phyloP scores from a whole-genome alignment of 2,888 invertebrate genomes.

The Mythimna impura region DNA sequence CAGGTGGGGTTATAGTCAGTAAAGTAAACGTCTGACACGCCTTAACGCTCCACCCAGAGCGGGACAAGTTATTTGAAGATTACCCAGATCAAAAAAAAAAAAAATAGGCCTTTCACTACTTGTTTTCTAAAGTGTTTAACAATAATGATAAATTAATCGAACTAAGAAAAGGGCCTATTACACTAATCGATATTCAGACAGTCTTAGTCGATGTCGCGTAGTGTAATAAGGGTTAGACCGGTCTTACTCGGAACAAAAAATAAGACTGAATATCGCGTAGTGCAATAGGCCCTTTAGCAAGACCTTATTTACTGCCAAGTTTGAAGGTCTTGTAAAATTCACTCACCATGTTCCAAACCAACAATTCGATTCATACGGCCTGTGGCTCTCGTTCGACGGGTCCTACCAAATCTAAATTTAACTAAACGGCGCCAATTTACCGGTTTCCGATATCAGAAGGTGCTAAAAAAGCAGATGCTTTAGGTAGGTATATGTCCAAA shows the following conservation, averaged over 20 bases:
- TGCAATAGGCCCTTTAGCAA: neutral
- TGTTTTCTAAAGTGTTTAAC: constrained; percentile 12
- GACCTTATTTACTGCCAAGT: neutral
- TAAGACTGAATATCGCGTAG: too few species aligned
- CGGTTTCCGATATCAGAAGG: constrained; percentile 41
- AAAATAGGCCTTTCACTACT: neutral
- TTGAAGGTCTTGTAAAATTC: too few species aligned
- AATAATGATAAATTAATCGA: constrained; percentile 14
- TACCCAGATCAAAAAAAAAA: too few species aligned
- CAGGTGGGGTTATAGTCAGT: too few species aligned
- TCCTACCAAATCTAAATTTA: constrained; percentile 48
- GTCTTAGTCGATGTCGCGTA: too few species aligned
- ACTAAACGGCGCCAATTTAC: constrained; percentile 43
- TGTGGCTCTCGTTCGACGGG: constrained; percentile 28
- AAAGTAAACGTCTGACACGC: too few species aligned
- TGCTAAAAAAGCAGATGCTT: constrained; percentile 28
- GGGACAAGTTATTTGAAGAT: too few species aligned
- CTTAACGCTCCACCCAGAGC: too few species aligned
- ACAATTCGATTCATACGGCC: constrained; percentile 9
- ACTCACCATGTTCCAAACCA: constrained; percentile 3
- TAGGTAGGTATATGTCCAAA: constrained; percentile 42
- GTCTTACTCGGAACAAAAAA: too few species aligned
- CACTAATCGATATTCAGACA: too few species aligned
- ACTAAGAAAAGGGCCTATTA: neutral
- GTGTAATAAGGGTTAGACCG: too few species aligned